Evolutionary conservation across 1,140 invertebrate genomes (phyloP).

Genomic region (Drosophila jambulina): DNA sequence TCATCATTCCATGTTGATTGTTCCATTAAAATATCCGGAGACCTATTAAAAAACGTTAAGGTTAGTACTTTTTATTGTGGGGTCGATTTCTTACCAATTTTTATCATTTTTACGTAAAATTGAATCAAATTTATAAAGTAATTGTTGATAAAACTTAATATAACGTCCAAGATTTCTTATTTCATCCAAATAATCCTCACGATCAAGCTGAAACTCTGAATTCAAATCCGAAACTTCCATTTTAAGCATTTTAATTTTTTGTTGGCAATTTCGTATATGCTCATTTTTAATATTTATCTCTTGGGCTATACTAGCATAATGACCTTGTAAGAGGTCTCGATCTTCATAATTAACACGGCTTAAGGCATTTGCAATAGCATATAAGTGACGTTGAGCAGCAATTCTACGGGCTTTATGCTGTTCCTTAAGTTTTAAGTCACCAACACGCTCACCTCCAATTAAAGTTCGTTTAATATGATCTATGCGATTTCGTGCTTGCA

Average conservation of each 20-base stretch:
- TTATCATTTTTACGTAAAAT: slow-evolving; percentile 91
- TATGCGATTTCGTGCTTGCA: slow-evolving; percentile 86
- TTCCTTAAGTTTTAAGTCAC: slow-evolving; percentile 91
- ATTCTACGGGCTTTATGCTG: slow-evolving; percentile 89
- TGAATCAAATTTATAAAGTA: slow-evolving; percentile 90
- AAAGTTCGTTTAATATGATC: slow-evolving; percentile 90
- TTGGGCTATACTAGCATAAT: slow-evolving; percentile 91
- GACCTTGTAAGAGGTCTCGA: slow-evolving; percentile 87
- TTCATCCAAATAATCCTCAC: slow-evolving; percentile 94
- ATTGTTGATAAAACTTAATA: slow-evolving; percentile 89
- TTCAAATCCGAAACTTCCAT: slow-evolving; percentile 92
- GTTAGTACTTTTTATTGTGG: background rate
- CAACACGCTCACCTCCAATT: slow-evolving; percentile 92
- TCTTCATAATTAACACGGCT: slow-evolving; percentile 89
- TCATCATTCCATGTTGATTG: slow-evolving; percentile 93
- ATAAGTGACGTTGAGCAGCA: slow-evolving; percentile 89
- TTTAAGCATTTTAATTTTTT: slow-evolving; percentile 88
- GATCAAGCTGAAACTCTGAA: slow-evolving; percentile 93
- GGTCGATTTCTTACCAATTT: slow-evolving; percentile 86
- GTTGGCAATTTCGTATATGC: slow-evolving; percentile 89
- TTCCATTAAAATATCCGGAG: slow-evolving; percentile 89
- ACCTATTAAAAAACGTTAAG: slow-evolving; percentile 79
- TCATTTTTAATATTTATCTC: slow-evolving; percentile 91
- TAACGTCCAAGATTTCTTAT: slow-evolving; percentile 92
- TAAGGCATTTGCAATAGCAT: slow-evolving; percentile 89